Evolutionary conservation across 1,140 invertebrate species (phyloP), one percentile per base, ranked within the genome.

Genomic region (Neelides sp.): DNA sequence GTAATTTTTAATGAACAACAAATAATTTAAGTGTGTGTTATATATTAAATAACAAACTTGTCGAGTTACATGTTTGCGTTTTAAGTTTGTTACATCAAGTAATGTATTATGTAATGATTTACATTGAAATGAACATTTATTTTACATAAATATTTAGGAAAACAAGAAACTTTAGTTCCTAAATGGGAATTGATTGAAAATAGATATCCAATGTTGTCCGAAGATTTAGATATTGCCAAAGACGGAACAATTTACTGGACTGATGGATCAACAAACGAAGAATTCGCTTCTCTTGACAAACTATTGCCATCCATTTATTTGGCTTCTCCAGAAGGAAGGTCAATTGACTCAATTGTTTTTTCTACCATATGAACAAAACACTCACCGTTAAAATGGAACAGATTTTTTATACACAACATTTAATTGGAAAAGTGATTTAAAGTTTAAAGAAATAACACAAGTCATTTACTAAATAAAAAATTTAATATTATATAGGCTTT

Each of bases 171-270:
- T 12, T 32, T 71, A 23, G 61, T 64, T 40, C 54, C 64, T 0
- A 61, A 62, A 12, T 48, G 48, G 34, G 52, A 50, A 8, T 34
- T 57, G n/a, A 58, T 71, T 19, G 64, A 64, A 50, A 66, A 65
- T 13, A 54, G 57, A 12, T 46, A 19, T n/a, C 41, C 64, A n/a
- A 60, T 50, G 7, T 64, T 70, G 48, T 43, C 68, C 23, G 69
- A 71, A 58, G 67, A 69, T 56, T 59, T 73, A 30, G 68, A 70
- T 50, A 63, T 70, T 44, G 65, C 62, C 17, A 55, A 62, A 24
- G 62, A 69, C 55, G 69, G 70, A 12, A 59, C 62, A 4, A 67
- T 72, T 42, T 72, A 71, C 53, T 65, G 71, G 45, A 65, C 65
- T 4, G 70, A 72, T 51, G 66, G 66, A 8, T 66, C 64, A 44